phyloP scores from a whole-genome alignment of 2,888 invertebrate species.

The Mongoloraphidia duomilia region DNA sequence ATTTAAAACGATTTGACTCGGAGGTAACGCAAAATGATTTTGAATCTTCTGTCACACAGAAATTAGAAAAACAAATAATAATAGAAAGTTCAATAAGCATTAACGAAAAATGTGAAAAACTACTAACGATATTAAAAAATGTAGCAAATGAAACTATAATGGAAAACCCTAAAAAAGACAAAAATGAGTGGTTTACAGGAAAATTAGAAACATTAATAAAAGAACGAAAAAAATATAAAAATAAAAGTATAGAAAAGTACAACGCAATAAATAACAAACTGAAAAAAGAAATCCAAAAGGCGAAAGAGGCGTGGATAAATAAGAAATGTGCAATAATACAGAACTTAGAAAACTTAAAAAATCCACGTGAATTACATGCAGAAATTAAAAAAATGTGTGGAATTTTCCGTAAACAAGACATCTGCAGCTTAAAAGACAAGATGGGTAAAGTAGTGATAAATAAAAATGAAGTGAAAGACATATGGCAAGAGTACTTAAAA shows the following conservation, averaged over 20 bases:
- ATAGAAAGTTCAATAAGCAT: not conserved
- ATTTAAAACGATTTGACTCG: not conserved
- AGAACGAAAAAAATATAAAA: not conserved
- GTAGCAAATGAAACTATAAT: not conserved
- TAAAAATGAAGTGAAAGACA: not conserved
- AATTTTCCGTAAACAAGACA: not conserved
- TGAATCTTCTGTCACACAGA: no score
- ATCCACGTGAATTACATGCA: not conserved
- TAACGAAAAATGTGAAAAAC: not conserved
- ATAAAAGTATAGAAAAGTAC: no score
- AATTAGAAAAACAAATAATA: not conserved
- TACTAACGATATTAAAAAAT: not conserved
- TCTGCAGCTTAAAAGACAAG: not conserved
- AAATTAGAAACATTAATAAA: not conserved
- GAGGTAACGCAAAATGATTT: no score
- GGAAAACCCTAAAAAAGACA: not conserved
- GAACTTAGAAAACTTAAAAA: not conserved
- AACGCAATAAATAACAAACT: no score
- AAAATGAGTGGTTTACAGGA: not conserved
- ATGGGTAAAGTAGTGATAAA: not conserved
- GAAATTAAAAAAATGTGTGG: not conserved
- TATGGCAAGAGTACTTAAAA: not conserved
- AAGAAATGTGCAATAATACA: not conserved
- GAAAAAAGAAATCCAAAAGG: no score
- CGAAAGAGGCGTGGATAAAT: no score